Evolutionary conservation across 2,888 invertebrate genomes (phyloP), one percentile per base, ranked within the genome.

Genomic region (Mamestra brassicae): DNA sequence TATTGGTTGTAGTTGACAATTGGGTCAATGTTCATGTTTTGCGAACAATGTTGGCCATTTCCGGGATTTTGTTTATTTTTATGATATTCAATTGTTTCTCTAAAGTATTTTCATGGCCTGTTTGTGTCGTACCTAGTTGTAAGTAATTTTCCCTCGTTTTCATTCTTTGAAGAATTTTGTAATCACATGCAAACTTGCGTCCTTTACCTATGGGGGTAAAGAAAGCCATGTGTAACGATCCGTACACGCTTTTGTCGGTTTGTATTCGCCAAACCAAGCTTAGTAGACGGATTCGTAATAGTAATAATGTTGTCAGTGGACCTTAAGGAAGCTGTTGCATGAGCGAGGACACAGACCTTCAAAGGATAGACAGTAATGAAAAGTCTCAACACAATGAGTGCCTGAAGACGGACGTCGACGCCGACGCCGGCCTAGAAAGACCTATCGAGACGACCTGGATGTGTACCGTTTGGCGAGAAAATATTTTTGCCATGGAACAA

Each of bases 21-120:
- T 63, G 70, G 78, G 85, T 81, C 82, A 85, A 70, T 74, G 55
- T 60, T 64, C 64, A 42, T 73, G 17, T 57, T 52, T 67, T 55
- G 57, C 4, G 34, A 36, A 26, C 4, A 45, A 50, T 55, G 8
- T 52, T 57, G 45, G 15, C 42, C 6, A 52, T 61, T 81, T 52
- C 52, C 45, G 11, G 52, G 62, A 5, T 47, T 38, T 11, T 11
- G 3, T 1, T 61, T 47, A 10, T 42, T 38, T 13, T 42, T 11
- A 45, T 71, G 4, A 11, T 45, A 1, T 65, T 55, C 13, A 1
- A 62, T n/a, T 26, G 26, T 26, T 47, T 45, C 45, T 34, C 26
- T 63, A 8, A 7, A 38, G n/a, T 54, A 52, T 50, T 13, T n/a
- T 54, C 55, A 55, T 55, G 4, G 13, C 5, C 57, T 34, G 5